Base-by-base conservation (phyloP, 2,797 vertebrate species). In the Galaxias olidus region DNA sequence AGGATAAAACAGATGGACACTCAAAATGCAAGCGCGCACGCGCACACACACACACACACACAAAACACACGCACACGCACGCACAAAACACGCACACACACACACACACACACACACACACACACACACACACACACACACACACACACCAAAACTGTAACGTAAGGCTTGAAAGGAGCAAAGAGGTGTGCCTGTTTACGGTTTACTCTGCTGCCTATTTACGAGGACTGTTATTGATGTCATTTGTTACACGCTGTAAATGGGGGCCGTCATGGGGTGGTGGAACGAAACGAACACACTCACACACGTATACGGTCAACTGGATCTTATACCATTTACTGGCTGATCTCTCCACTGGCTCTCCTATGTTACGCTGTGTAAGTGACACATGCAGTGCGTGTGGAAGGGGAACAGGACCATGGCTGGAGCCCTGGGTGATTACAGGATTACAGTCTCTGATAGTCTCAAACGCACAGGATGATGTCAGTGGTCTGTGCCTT, bases 141-240 rank as follows among this genome's bases (percentile, higher is more conserved):
- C 57, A n/a, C 49, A 8, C 52, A 49, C 45, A 66, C 43, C 54
- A 9, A 44, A 49, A 60, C 50, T 49, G 53, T 49, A 46, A 45
- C 41, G 46, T 11, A 49, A 10, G 0, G 30, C 30, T 30, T 30
- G 30, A 2, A 30, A 30, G 30, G 30, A 30, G 30, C 30, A 30
- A 30, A 30, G 30, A 30, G 30, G 30, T 30, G 30, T 30, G 30
- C 3, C 6, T 30, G 30, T 30, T 30, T 30, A 30, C 30, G 6
- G 30, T 30, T 30, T 30, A 30, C 30, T 30, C 30, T 2, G 6
- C 6, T 30, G 30, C 2, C 30, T 30, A 30, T 30, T 30, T 6
- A 30, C 6, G 6, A 30, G 2, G 30, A 3, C 30, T 30, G 30
- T 30, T 6, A 30, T 30, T 30, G 30, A 30, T 30, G 30, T 30